Evolutionary conservation across 2,797 vertebrate species (phyloP).

Genomic region (Cynopterus sphinx): DNA sequence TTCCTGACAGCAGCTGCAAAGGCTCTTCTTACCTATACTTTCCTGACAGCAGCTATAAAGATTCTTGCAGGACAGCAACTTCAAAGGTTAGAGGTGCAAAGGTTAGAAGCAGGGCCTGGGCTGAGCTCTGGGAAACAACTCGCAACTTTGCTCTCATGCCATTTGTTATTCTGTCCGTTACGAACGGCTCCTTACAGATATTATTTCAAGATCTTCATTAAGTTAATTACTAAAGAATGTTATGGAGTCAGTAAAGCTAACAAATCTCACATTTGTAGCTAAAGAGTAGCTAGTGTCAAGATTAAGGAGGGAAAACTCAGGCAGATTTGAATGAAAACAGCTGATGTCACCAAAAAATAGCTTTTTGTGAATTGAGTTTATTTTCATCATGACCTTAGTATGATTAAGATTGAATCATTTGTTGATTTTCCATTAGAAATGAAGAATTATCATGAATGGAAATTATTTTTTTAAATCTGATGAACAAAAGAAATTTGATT

Average conservation of each 20-base stretch:
- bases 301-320: background rate
- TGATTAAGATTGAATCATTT: background rate
- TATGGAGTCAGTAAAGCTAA: background rate
- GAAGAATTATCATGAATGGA: background rate
- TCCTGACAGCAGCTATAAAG: too few species aligned
- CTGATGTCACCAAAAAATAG: background rate
- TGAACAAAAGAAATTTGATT: background rate
- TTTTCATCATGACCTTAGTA: background rate
- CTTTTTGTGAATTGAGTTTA: background rate
- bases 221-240: conserved; percentile 15
- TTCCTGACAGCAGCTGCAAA: too few species aligned
- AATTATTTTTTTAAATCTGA: background rate
- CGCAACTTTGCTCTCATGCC: too few species aligned
- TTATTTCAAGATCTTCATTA: conserved; percentile 30
- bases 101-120: too few species aligned
- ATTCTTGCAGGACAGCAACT: too few species aligned
- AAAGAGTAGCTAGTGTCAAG: background rate
- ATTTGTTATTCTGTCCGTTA: too few species aligned
- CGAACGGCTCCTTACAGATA: background rate
- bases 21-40: too few species aligned
- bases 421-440: conserved; percentile 22
- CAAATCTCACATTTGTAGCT: background rate
- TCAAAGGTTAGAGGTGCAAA: too few species aligned
- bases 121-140: too few species aligned
- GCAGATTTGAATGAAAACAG: conserved; percentile 22